Conservation (phyloP, 2,888 invertebrate genomes). For the Drosophila kanekoi region DNA sequence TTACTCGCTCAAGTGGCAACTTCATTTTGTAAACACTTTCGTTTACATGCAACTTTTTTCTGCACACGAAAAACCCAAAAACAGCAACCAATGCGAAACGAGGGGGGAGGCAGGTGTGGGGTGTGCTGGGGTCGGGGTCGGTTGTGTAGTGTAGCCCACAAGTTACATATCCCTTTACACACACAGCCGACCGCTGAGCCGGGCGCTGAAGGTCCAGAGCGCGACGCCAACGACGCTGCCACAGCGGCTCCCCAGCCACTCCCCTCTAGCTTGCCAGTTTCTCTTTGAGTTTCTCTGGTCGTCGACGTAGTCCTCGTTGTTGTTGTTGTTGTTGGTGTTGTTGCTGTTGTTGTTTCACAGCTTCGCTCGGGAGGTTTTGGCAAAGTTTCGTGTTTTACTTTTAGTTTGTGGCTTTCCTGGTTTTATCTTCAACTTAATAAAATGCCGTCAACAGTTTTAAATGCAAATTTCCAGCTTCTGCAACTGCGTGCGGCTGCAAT, state of each 20-base stretch:
- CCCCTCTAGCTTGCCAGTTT: conserved; percentile 6
- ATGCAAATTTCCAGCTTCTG: conserved; percentile 76
- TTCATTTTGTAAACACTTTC: conserved; percentile 81
- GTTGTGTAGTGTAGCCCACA: conserved; percentile 76
- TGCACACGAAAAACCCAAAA: conserved; percentile 48
- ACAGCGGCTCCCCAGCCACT: conserved; percentile 26
- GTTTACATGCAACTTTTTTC: conserved; percentile 79
- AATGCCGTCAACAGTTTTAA: conserved; percentile 81
- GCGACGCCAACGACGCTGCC: conserved; percentile 23
- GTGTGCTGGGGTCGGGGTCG: not conserved
- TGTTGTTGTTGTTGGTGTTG: conserved; percentile 24
- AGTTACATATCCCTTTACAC: conserved; percentile 77
- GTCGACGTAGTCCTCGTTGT: no score
- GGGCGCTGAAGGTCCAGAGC: conserved; percentile 61
- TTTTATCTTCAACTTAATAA: conserved; percentile 81
- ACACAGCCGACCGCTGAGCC: conserved; percentile 74
- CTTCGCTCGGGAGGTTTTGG: conserved; percentile 72
- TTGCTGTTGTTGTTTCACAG: conserved; percentile 72
- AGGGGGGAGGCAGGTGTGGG: not conserved
- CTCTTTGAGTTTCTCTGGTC: conserved; percentile 48
- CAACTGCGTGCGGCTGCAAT: conserved; percentile 61
- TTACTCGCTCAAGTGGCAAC: conserved; percentile 81
- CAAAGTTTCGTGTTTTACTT: conserved; percentile 79
- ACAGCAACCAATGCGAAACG: conserved; percentile 36
- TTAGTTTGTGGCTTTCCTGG: conserved; percentile 81